These are phyloP conservation scores for Prosopocoilus inquinatus DNA, from an alignment of 2,888 invertebrate species.

Conservation along the genomic window DNA sequence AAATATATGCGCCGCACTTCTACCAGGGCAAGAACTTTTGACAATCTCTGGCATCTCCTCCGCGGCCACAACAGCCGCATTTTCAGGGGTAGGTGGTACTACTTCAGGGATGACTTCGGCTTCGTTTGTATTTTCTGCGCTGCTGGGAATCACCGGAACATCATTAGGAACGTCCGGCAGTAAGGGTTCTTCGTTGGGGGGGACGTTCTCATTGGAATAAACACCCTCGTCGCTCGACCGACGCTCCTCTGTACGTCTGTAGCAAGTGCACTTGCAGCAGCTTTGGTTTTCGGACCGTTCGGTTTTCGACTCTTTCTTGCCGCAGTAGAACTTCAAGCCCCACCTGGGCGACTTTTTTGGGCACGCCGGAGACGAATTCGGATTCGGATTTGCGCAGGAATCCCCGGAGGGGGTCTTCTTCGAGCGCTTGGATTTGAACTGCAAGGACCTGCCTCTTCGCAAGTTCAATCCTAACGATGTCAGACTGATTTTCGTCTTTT, in stretches of 20 bases:
- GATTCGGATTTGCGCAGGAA: background rate
- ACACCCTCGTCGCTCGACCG: constrained; percentile 31
- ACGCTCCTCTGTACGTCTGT: constrained; percentile 39
- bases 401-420: constrained; percentile 28
- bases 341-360: constrained; percentile 46
- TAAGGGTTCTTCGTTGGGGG: constrained; percentile 2
- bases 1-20: constrained; percentile 37
- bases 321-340: constrained; percentile 45
- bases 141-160: background rate
- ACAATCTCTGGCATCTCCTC: constrained; percentile 14
- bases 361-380: background rate
- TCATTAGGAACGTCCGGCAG: background rate
- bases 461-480: constrained; percentile 40
- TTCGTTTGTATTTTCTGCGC: constrained; percentile 2
- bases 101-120: constrained; percentile 9
- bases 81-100: constrained; percentile 8
- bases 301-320: constrained; percentile 42
- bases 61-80: constrained; percentile 7
- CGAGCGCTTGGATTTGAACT: constrained; percentile 38
- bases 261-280: constrained; percentile 47
- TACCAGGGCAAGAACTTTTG: constrained; percentile 29
- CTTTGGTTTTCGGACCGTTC: constrained; percentile 31
- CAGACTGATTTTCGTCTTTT: constrained; percentile 37
- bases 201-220: constrained; percentile 20
- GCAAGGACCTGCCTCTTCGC: constrained; percentile 41